Conservation (phyloP, 1,140 invertebrate genomes). For the Temnothorax nylanderi region DNA sequence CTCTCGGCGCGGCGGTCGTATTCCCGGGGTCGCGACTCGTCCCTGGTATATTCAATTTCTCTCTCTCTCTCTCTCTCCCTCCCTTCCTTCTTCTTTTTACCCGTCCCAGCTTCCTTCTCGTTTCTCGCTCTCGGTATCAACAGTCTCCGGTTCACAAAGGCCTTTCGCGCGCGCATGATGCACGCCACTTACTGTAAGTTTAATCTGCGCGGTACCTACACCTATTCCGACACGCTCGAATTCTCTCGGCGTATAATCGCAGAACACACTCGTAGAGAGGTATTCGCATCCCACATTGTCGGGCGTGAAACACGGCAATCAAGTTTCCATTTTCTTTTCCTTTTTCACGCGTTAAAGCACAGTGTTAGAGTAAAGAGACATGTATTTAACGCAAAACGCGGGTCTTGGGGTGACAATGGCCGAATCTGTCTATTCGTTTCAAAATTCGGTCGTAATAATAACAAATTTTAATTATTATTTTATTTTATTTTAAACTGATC, state of each 20-base stretch:
- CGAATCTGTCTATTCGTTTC: background rate
- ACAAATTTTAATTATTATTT: background rate
- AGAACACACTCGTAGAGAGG: background rate
- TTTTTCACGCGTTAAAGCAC: background rate
- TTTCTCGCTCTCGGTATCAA: conserved; percentile 28
- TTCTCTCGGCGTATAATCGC: conserved; percentile 22
- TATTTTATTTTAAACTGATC: background rate
- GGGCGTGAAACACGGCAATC: background rate
- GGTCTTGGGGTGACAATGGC: background rate
- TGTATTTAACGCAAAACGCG: background rate
- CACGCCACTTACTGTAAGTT: conserved; percentile 15
- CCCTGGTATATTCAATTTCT: conserved; percentile 39
- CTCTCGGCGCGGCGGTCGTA: background rate
- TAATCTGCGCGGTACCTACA: background rate
- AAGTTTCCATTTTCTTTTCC: background rate
- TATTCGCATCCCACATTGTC: conserved; percentile 6
- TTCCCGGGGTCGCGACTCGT: conserved; percentile 31
- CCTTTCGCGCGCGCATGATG: conserved; percentile 5
- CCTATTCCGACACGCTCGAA: conserved; percentile 30
- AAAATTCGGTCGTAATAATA: background rate
- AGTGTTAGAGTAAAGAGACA: background rate
- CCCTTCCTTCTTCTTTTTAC: background rate
- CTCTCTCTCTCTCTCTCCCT: background rate
- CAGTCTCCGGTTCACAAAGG: conserved; percentile 14
- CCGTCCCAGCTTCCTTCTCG: conserved; percentile 13